Evolutionary conservation across 2,888 invertebrate species (phyloP), one percentile per base, ranked within the genome.

Genomic region (Cephus nigrinus): DNA sequence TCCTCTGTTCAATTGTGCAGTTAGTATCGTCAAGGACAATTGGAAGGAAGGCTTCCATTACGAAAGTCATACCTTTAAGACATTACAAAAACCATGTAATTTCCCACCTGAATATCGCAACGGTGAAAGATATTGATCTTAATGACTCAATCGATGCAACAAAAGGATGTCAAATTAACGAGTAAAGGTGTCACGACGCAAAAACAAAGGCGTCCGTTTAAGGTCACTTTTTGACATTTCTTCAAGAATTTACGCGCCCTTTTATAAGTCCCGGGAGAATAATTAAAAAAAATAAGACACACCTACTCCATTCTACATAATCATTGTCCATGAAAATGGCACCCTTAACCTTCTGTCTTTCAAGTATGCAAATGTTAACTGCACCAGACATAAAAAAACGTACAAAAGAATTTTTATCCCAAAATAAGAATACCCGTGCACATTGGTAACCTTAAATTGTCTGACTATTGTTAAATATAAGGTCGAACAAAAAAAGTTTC

Each of bases 141-240:
- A 55, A 55, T 55, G 55, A 55, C 55, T 55, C 55, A 23, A 55
- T 23, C 55, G 55, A 55, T 55, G 55, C 15, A 40, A 40, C 55
- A 55, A 55, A 55, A 55, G 55, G 55, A 55, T 55, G 55, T 23
- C 55, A 55, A 55, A 55, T 23, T 23, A 55, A 2, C 55, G 55
- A 23, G 23, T 55, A 23, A 55, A 55, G 55, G 23, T 71, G 71
- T 71, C 33, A 32, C 71, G 71, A 71, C 11, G 71, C 15, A 71
- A 30, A 34, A 71, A 30, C 31, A 71, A 71, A 23, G 31, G 35
- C 11, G 74, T 36, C 35, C 11, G 12, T 35, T 11, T 34, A 74
- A 74, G 74, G 74, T 33, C 74, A 34, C 35, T 74, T 74, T 74
- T 74, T 74, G 74, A 74, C 74, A 74, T 74, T 74, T 74, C 74